Evolutionary conservation across 2,888 invertebrate genomes (phyloP), one percentile per base, ranked within the genome.

Genomic region (Lymantria monacha): DNA sequence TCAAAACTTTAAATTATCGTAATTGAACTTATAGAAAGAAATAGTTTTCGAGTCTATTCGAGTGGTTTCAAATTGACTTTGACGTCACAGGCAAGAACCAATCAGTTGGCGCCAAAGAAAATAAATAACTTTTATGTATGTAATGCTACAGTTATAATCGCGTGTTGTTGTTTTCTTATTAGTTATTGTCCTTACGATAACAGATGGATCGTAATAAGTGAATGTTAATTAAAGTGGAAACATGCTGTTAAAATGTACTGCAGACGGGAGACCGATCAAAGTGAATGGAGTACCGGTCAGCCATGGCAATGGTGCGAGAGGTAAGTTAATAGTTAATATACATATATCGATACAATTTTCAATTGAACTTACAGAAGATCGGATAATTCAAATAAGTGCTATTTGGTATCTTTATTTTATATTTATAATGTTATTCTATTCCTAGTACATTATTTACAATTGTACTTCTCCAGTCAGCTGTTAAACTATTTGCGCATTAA

Each of bases 231-330:
- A 70, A 72, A 70, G 70, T 74, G 65, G 70, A 85, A 87, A 74
- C 82, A 91, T 91, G 91, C 78, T 91, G 72, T 81, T 91, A 72
- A 91, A 91, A 90, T 91, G 90, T 69, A 89, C 90, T 66, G 87
- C 90, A 59, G 91, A 91, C 76, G 91, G 91, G 69, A 84, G 88
- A 72, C 80, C 87, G 63, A 89, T 91, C 79, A 90, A 90, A 87
- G 89, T 87, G 75, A 91, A 85, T 74, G 90, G 89, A 46, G 73
- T 79, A 42, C 78, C 84, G 63, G 81, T 78, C 63, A 81, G 65
- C 65, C 87, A 87, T 72, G 85, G 82, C 68, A 87, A 83, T 81
- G 86, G 87, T 61, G 86, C 89, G 71, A 87, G 90, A 87, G 90
- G 90, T 90, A 81, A 78, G 86, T 10, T 33, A 22, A 22, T n/a